These are phyloP conservation scores for Holotrichia oblita DNA, from an alignment of 1,140 invertebrate genomes.

Conservation along the genomic window DNA sequence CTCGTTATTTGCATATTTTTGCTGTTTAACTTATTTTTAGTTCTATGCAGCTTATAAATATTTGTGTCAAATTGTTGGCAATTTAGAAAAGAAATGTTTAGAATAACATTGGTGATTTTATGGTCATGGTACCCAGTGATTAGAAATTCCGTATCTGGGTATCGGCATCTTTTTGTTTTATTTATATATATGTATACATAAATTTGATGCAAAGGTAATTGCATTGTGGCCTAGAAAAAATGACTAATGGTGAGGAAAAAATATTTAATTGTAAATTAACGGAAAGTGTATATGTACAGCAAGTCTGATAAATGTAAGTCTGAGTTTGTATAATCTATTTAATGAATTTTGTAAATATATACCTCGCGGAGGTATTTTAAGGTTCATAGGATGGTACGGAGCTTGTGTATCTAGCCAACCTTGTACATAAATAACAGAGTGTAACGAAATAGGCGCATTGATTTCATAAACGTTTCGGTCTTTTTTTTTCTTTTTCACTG, in stretches of 20 bases:
- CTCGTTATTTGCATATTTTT: conserved; percentile 59
- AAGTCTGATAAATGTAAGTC: conserved; percentile 59
- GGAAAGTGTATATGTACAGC: conserved; percentile 43
- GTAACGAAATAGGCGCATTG: conserved; percentile 29
- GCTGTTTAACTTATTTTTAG: conserved; percentile 52
- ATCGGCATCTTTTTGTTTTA: conserved; percentile 40
- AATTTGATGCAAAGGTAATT: conserved; percentile 34
- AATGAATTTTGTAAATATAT: conserved; percentile 57
- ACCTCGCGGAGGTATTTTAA: conserved; percentile 54
- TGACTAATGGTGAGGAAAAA: conserved; percentile 6
- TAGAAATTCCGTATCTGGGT: conserved; percentile 39
- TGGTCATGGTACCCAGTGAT: conserved; percentile 42
- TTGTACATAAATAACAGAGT: conserved; percentile 45
- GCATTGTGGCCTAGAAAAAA: conserved; percentile 25
- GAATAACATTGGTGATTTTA: conserved; percentile 45
- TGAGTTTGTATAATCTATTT: conserved; percentile 54
- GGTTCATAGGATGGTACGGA: conserved; percentile 26
- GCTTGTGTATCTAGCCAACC: conserved; percentile 20
- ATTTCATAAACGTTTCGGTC: conserved; percentile 28
- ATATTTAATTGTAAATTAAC: conserved; percentile 34
- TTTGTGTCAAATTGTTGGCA: conserved; percentile 48
- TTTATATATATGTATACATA: conserved; percentile 36
- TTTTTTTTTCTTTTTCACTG: conserved; percentile 33
- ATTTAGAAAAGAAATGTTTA: conserved; percentile 47
- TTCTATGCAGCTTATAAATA: conserved; percentile 48